A percentile compares a stretch with the other conserved stretches of the same genome.
These are phyloP conservation scores for Apomyelois bistriatella DNA, from an alignment of 2,888 invertebrate species.

Conservation along the genomic window DNA sequence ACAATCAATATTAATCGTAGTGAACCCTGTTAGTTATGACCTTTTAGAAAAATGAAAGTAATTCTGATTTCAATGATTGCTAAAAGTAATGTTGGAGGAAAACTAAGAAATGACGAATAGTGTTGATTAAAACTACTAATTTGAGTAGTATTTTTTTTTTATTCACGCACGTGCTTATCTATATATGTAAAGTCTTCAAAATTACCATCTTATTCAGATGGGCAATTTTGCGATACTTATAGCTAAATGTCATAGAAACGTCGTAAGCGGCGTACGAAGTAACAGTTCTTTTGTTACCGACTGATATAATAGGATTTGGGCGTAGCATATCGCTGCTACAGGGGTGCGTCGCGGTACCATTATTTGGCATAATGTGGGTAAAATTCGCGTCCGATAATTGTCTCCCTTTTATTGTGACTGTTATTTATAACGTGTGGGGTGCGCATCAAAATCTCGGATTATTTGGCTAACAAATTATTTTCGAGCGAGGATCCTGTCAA, in stretches of 20 bases:
- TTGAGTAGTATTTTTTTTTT: neutral
- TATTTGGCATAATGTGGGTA: conserved; percentile 77
- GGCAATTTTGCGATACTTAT: neutral
- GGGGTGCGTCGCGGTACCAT: conserved; percentile 41
- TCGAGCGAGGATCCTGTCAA: conserved; percentile 72
- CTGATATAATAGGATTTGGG: conserved; percentile 42
- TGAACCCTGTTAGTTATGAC: neutral
- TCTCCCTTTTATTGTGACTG: conserved; percentile 42
- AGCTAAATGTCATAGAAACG: neutral
- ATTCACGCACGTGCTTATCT: neutral
- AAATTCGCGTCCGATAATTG: conserved; percentile 76
- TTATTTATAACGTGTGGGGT: conserved; percentile 48
- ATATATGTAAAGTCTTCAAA: neutral
- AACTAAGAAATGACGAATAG: no score
- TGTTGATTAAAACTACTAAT: no score
- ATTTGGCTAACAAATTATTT: conserved; percentile 79
- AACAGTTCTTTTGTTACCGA: neutral
- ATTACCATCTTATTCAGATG: neutral
- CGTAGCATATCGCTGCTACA: conserved; percentile 68
- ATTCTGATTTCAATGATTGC: no score
- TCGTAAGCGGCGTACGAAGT: neutral
- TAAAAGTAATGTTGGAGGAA: no score
- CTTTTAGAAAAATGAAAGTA: neutral
- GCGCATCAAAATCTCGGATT: conserved; percentile 71
- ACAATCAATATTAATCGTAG: neutral